Conservation (phyloP, 2,797 vertebrate species). For the Eutrigla gurnardus region DNA sequence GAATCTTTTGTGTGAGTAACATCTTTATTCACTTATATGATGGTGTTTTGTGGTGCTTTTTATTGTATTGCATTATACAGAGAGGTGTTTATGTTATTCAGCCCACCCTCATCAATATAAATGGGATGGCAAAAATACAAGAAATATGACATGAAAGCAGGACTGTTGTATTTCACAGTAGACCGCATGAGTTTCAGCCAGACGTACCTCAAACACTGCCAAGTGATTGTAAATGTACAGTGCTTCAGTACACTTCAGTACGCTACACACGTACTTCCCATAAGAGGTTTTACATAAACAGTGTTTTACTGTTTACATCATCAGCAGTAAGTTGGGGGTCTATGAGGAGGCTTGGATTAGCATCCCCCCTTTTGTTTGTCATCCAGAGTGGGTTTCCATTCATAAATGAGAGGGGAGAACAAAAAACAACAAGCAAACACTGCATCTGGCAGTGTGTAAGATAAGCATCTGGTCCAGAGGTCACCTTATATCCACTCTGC, state of each 20-base stretch:
- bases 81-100: not conserved
- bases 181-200: not conserved
- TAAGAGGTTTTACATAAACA: conserved; percentile 9
- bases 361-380: not conserved
- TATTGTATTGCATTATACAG: not conserved
- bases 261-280: not conserved
- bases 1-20: not conserved
- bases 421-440: conserved; percentile 12
- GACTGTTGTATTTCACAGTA: not conserved
- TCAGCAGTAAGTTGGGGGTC: conserved; percentile 18
- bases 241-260: not conserved
- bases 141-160: not conserved
- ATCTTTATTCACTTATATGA: not conserved
- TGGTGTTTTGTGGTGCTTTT: not conserved
- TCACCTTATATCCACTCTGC: conserved; percentile 48
- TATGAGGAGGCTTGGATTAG: conserved; percentile 18
- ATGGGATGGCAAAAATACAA: not conserved
- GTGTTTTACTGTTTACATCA: conserved; percentile 23
- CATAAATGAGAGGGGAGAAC: not conserved
- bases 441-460: conserved; percentile 20
- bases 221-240: conserved; percentile 4
- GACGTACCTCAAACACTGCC: not conserved
- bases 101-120: not conserved
- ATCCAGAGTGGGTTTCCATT: conserved; percentile 8
- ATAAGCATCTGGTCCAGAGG: conserved; percentile 53